Base-by-base conservation (phyloP, 2,797 vertebrate genomes). In the Heterohyrax brucei region DNA sequence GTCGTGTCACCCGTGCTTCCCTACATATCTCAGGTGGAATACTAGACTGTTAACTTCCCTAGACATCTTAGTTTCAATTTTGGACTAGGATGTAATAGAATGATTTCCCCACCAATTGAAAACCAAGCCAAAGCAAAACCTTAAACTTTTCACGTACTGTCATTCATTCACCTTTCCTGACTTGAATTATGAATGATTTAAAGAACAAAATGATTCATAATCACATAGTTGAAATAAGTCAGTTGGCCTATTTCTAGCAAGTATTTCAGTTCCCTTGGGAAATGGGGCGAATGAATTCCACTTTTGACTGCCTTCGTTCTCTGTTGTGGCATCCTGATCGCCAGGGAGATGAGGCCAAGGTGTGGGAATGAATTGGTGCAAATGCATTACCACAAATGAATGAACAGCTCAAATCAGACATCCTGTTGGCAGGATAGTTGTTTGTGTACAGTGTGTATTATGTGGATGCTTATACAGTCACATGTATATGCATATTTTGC, bases 131-230 rank as follows among this genome's bases (percentile, higher is more conserved):
- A 76, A 81, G 46, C 9, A 24, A 94, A 92, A 79, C 70, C 77
- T 68, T 82, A 56, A 30, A 4, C 53, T 72, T 56, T 87, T 91
- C 48, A 28, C 78, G 64, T 19, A 66, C 64, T 19, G 8, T 59
- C 44, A 44, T 8, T 62, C 90, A 33, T 8, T 62, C 90, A 33
- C 82, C 64, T 94, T 92, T 64, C 79, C 18, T 66, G 89, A 68
- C 22, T 89, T 72, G 75, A 87, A 28, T 73, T 62, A 4, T 68
- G 10, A 66, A 66, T 92, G 53, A 50, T 53, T 93, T 92, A 50
- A 92, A 94, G 77, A 93, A 77, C 39, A 83, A 93, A 91, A 90
- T 72, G 12, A 64, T 83, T 10, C 28, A 21, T 87, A 88, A 89
- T 89, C 87, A 39, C 87, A 7, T 91, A 22, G 44, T 72, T 92